Percentiles rank a stretch among this genome's conserved stretches.
Evolutionary conservation across 2,797 vertebrate genomes (phyloP).

Genomic region (Anguilla obscura): DNA sequence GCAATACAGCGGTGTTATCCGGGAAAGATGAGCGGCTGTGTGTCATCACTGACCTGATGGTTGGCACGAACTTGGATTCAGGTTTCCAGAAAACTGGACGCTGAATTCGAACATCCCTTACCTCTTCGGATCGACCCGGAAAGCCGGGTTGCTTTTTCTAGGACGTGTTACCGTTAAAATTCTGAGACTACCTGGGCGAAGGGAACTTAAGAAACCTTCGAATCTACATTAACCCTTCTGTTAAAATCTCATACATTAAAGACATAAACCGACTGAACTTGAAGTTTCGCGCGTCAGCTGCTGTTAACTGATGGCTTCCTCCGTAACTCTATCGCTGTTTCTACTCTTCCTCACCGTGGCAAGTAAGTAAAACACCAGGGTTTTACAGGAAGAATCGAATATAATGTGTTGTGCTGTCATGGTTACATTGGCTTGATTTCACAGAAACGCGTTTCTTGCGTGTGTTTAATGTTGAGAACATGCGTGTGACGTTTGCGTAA

Average conservation of each 20-base stretch:
- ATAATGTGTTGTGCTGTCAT: neutral
- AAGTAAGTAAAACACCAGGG: conserved; percentile 55
- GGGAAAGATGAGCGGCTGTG: neutral
- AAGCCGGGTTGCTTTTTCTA: neutral
- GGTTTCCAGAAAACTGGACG: neutral
- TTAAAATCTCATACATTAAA: neutral
- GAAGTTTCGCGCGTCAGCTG: conserved; percentile 39
- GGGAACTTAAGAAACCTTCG: neutral
- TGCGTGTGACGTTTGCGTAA: neutral
- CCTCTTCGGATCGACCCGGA: neutral
- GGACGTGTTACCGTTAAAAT: neutral
- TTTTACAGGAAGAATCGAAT: neutral
- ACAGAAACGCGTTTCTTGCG: neutral
- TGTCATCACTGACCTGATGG: neutral
- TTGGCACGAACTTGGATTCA: conserved; percentile 3
- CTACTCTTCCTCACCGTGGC: conserved; percentile 55
- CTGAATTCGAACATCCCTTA: conserved; percentile 5
- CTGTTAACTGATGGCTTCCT: conserved; percentile 52
- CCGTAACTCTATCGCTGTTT: conserved; percentile 48
- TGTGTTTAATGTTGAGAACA: neutral
- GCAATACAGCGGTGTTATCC: neutral
- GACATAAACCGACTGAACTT: conserved; percentile 21
- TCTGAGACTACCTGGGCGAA: neutral
- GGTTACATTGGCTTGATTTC: neutral
- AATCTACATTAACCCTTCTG: neutral